Conservation (phyloP, 2,797 vertebrate species). For the Phoeniculus purpureus region DNA sequence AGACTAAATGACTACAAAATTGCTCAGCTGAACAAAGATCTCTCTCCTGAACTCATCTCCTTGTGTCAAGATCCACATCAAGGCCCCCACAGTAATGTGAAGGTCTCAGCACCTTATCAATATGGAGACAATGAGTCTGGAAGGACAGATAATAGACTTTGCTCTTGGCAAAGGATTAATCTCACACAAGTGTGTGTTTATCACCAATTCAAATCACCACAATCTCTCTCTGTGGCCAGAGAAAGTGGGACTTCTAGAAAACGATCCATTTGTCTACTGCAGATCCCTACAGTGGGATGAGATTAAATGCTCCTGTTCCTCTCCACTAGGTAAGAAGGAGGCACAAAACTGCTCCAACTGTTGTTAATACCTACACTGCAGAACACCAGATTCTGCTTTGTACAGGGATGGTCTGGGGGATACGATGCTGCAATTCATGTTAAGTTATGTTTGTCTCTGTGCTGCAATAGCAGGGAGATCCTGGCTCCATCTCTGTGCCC, state of each 20-base stretch:
- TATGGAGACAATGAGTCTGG: background rate
- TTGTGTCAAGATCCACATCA: background rate
- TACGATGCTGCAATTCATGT: background rate
- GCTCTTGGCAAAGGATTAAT: background rate
- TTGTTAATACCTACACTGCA: background rate
- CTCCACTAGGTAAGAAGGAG: background rate
- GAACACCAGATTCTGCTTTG: background rate
- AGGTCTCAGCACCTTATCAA: background rate
- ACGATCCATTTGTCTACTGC: background rate
- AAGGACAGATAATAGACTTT: background rate
- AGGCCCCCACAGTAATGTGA: background rate
- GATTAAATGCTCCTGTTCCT: background rate
- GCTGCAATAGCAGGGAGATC: background rate
- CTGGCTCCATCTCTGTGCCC: background rate
- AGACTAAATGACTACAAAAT: background rate
- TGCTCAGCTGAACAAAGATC: background rate
- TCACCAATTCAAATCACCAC: background rate
- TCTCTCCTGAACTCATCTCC: background rate
- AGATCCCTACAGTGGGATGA: background rate
- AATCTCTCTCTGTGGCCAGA: background rate
- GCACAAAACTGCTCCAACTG: background rate
- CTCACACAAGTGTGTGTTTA: background rate
- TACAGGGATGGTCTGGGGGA: background rate
- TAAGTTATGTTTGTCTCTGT: background rate
- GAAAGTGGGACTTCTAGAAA: background rate